Percentiles rank a stretch among this genome's conserved stretches.
phyloP scores from a whole-genome alignment of 2,888 invertebrate species.

The Drosophila buzzatii region DNA sequence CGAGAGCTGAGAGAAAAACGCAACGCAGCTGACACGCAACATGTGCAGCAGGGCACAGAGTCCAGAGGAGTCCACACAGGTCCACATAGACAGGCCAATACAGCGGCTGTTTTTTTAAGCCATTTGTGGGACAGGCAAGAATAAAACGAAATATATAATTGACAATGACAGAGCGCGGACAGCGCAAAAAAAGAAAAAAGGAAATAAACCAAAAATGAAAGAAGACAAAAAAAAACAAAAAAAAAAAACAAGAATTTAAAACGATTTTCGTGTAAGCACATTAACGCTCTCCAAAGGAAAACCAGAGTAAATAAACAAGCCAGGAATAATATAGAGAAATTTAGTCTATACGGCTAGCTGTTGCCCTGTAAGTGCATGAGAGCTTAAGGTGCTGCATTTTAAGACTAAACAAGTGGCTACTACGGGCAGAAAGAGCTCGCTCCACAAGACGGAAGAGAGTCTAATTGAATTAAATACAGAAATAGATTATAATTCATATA shows the following conservation, averaged over 20 bases:
- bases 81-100: constrained; percentile 22
- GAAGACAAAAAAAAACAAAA: not conserved
- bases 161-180: constrained; percentile 74
- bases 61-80: not conserved
- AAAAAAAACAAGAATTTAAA: constrained; percentile 75
- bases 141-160: constrained; percentile 52
- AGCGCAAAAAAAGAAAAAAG: constrained; percentile 43
- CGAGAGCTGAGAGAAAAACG: constrained; percentile 19
- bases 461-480: too few species aligned
- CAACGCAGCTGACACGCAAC: constrained; percentile 67
- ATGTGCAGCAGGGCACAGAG: constrained; percentile 43
- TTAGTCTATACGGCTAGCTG: rapidly evolving
- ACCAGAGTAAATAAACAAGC: constrained; percentile 42
- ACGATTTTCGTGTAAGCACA: constrained; percentile 76
- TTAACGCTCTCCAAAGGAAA: constrained; percentile 36
- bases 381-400: too few species aligned
- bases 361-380: not conserved
- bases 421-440: too few species aligned
- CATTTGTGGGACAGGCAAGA: constrained; percentile 12
- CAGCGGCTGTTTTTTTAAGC: constrained; percentile 32
- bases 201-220: not conserved
- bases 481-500: too few species aligned
- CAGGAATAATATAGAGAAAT: not conserved
- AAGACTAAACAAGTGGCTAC: too few species aligned
- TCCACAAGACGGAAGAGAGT: too few species aligned